These are phyloP conservation scores for Phalacrocorax pelagicus DNA, from an alignment of 2,113 vertebrate genomes.

Conservation along the genomic window DNA sequence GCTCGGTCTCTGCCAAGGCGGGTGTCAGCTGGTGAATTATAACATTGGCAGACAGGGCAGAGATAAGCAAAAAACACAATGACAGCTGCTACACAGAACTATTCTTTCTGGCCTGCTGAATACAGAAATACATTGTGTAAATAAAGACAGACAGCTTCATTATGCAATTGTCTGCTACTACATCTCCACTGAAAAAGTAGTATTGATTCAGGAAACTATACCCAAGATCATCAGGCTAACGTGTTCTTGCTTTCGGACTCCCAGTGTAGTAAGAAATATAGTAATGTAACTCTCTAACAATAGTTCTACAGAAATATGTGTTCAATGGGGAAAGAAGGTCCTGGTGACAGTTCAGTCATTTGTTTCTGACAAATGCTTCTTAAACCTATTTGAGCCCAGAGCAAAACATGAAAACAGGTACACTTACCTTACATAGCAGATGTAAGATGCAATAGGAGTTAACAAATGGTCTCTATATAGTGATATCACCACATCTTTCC, in stretches of 20 bases:
- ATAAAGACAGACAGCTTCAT: slow-evolving; percentile 85
- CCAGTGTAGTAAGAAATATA: neutral
- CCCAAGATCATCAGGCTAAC: slow-evolving; percentile 66
- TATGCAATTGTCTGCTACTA: slow-evolving; percentile 78
- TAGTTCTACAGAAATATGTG: neutral
- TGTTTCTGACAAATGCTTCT: neutral
- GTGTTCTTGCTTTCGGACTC: slow-evolving; percentile 26
- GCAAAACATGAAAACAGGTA: neutral
- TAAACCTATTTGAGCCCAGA: neutral
- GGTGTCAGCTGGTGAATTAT: slow-evolving; percentile 84
- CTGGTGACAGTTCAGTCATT: neutral
- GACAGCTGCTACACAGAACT: slow-evolving; percentile 85
- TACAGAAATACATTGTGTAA: slow-evolving; percentile 80
- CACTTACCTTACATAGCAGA: neutral
- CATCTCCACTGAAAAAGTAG: slow-evolving; percentile 63
- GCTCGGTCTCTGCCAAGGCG: slow-evolving; percentile 75
- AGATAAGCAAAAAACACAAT: slow-evolving; percentile 81
- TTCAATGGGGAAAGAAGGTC: neutral
- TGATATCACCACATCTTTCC: neutral
- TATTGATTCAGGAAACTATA: slow-evolving; percentile 73
- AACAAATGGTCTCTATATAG: neutral
- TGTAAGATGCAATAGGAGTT: neutral
- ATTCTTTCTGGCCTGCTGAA: slow-evolving; percentile 81
- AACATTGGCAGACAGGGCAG: slow-evolving; percentile 79
- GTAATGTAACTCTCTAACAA: neutral